Base-by-base conservation (phyloP, 2,797 vertebrate genomes). In the Smutsia temminckii region DNA sequence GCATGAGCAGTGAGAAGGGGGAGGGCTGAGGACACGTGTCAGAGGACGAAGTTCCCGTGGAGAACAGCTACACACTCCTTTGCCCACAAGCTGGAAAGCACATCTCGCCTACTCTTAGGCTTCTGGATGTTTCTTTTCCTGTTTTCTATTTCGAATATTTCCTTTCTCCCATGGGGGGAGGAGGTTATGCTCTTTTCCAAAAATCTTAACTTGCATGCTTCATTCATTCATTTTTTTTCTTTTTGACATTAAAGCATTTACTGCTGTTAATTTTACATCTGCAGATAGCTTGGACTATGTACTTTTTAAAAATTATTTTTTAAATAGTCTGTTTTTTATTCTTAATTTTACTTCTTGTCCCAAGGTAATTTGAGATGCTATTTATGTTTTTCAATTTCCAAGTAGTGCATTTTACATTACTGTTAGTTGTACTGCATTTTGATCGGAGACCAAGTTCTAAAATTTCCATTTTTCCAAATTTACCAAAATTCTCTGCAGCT, bases 191-290 rank as follows among this genome's bases (percentile, higher is more conserved):
- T 85, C 34, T 72, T 92, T 87, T 80, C 66, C 23, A 84, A 87
- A 46, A 85, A 95, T 71, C 40, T 75, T 69, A 95, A 72, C 32
- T 80, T 90, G 66, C 72, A 55, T 96, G 78, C 57, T 95, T 74
- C 40, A 63, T 90, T 94, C 8, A 55, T 81, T 92, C 5, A 0
- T 69, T 93, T 89, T 77, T 64, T 46, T 51, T 77, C 29, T 68
- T 88, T 80, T 93, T 84, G 51, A 85, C 37, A 69, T 80, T 66
- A 88, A 64, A 75, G 20, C 46, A 83, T 63, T 78, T 55, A 83
- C 72, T 86, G 66, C 71, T 94, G 13, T 84, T 97, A 80, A 85
- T 95, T 95, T 95, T 68, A 37, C 91, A 51, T 94, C 74, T 96
- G 16, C 79, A 78, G 29, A 61, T 85, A 95, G 37, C 61, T 91